phyloP scores from a whole-genome alignment of 1,140 invertebrate genomes.

The Ceratoteleas bidentatus region DNA sequence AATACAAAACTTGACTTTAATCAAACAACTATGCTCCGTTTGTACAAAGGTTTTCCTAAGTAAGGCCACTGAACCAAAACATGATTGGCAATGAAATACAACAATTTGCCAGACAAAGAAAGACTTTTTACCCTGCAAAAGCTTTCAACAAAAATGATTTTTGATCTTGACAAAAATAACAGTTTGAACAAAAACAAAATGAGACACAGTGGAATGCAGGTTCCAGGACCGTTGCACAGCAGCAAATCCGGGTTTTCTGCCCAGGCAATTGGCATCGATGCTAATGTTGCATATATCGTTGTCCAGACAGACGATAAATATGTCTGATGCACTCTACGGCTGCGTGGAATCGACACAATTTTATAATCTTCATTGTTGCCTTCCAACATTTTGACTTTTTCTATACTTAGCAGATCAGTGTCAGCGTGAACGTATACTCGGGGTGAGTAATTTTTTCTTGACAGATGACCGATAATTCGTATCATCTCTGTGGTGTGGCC shows the following conservation, averaged over 20 bases:
- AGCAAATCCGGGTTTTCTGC: constrained; percentile 88
- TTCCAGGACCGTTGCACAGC: constrained; percentile 97
- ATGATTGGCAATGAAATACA: constrained; percentile 91
- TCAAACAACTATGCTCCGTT: constrained; percentile 67
- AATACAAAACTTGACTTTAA: constrained; percentile 62
- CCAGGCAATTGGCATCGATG: constrained; percentile 87
- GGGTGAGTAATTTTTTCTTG: constrained; percentile 84
- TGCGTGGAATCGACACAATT: constrained; percentile 88
- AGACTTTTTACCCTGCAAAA: constrained; percentile 93
- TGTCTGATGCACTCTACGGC: constrained; percentile 93
- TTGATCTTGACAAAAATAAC: constrained; percentile 85
- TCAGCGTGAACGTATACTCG: constrained; percentile 90
- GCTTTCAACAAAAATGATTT: constrained; percentile 96
- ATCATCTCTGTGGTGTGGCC: constrained; percentile 96
- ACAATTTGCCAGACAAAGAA: constrained; percentile 93
- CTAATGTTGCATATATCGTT: constrained; percentile 87
- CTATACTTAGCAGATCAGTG: constrained; percentile 88
- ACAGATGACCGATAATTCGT: constrained; percentile 84
- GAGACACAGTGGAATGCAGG: constrained; percentile 93
- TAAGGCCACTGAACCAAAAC: constrained; percentile 95
- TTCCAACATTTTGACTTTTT: constrained; percentile 84
- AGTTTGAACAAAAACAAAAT: constrained; percentile 86
- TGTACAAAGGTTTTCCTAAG: constrained; percentile 69
- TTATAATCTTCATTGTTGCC: constrained; percentile 77
- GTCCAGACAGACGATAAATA: constrained; percentile 90